These are phyloP conservation scores for Bombus terrestris DNA, from an alignment of 1,140 invertebrate species.

Conservation along the genomic window DNA sequence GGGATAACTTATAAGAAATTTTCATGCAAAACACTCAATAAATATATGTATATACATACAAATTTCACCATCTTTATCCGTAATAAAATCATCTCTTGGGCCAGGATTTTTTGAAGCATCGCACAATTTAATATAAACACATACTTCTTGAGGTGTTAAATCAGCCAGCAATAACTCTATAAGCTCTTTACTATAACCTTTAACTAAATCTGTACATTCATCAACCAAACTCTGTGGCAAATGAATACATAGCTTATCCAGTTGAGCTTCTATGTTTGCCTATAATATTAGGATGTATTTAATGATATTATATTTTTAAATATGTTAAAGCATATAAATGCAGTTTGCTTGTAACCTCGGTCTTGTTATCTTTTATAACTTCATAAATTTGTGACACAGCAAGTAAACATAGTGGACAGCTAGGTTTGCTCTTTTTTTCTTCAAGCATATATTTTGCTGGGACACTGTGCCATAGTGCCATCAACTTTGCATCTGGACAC, in stretches of 20 bases:
- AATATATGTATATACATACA: constrained; percentile 76
- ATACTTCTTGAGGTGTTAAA: constrained; percentile 90
- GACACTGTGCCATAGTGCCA: constrained; percentile 76
- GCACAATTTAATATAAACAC: constrained; percentile 89
- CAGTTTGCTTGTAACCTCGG: constrained; percentile 83
- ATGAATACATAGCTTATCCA: constrained; percentile 89
- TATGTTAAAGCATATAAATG: neutral
- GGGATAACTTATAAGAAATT: constrained; percentile 41
- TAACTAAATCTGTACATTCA: constrained; percentile 90
- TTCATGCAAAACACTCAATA: neutral
- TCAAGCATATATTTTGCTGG: constrained; percentile 83
- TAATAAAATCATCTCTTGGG: constrained; percentile 72
- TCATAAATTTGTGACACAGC: constrained; percentile 88
- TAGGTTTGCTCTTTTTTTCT: constrained; percentile 83
- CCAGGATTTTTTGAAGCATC: constrained; percentile 75
- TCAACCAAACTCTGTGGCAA: constrained; percentile 85
- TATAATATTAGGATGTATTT: constrained; percentile 75
- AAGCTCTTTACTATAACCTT: constrained; percentile 89
- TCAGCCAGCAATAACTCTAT: constrained; percentile 90
- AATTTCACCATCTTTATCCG: constrained; percentile 82
- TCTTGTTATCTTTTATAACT: constrained; percentile 87
- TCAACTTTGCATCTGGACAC: constrained; percentile 81
- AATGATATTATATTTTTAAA: constrained; percentile 5
- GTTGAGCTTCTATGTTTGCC: constrained; percentile 87
- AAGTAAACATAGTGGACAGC: constrained; percentile 91